phyloP scores from a whole-genome alignment of 1,140 invertebrate species.

The Theocolax elegans region DNA sequence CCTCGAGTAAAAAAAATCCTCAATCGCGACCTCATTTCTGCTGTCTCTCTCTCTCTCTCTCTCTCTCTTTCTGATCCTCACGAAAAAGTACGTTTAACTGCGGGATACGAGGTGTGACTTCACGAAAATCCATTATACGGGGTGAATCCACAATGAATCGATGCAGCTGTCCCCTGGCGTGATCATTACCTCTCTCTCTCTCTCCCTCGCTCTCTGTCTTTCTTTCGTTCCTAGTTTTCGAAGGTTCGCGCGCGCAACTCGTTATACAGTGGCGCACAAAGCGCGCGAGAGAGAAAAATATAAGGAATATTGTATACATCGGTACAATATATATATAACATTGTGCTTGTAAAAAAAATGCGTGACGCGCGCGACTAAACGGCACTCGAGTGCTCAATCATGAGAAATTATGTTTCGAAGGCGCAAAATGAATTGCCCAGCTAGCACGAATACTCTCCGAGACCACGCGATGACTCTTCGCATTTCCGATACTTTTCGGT shows the following conservation, averaged over 20 bases:
- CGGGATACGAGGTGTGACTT: conserved; percentile 53
- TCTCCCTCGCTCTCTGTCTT: too few relatives aligned
- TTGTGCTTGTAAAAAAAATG: conserved; percentile 31
- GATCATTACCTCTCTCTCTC: conserved; percentile 46
- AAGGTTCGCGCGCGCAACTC: conserved; percentile 12
- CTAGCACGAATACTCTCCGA: not conserved
- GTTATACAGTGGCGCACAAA: not conserved
- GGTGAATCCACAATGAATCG: conserved; percentile 61
- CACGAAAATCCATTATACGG: conserved; percentile 56
- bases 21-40: conserved; percentile 12
- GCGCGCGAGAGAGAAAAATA: too few relatives aligned
- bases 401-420: conserved; percentile 39
- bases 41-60: conserved; percentile 6
- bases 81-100: not conserved
- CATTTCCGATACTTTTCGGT: not conserved
- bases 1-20: not conserved
- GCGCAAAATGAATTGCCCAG: conserved; percentile 19
- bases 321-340: too few relatives aligned
- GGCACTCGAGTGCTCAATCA: conserved; percentile 41
- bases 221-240: conserved; percentile 41
- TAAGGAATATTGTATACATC: too few relatives aligned
- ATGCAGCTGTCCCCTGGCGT: conserved; percentile 54
- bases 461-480: conserved; percentile 23
- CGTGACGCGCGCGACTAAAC: conserved; percentile 33
- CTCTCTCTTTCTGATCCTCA: not conserved